phyloP scores from a whole-genome alignment of 2,888 invertebrate species.

The Lamellibrachia columna region DNA sequence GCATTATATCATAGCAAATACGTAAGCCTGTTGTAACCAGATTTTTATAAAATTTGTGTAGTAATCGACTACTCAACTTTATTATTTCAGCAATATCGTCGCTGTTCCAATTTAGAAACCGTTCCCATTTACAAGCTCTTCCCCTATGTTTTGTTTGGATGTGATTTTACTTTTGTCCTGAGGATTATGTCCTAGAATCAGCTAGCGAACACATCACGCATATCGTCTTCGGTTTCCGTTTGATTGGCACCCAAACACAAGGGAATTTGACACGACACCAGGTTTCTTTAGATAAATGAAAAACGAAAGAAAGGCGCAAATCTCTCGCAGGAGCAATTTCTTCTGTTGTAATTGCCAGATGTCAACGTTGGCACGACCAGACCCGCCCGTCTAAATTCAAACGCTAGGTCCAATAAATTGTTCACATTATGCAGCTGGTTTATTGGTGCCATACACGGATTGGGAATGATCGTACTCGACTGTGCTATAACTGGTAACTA shows the following conservation, averaged over 20 bases:
- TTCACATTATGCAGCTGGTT: background rate
- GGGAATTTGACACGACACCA: background rate
- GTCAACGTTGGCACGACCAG: background rate
- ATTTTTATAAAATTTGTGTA: too few species aligned
- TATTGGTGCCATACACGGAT: background rate
- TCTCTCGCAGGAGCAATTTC: background rate
- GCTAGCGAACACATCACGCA: background rate
- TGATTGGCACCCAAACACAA: background rate
- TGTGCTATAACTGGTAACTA: background rate
- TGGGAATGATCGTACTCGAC: background rate
- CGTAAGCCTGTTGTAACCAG: too few species aligned
- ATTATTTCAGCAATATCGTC: too few species aligned
- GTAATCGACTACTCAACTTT: too few species aligned
- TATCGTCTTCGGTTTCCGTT: background rate
- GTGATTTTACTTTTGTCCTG: too few species aligned
- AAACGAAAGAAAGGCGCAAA: background rate
- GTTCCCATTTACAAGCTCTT: background rate
- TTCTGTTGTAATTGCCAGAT: background rate
- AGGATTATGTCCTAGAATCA: background rate
- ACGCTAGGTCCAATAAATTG: background rate
- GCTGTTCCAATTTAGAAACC: too few species aligned
- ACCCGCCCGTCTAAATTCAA: background rate
- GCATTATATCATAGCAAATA: too few species aligned
- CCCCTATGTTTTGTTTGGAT: background rate
- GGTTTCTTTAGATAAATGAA: background rate